Evolutionary conservation across 2,797 vertebrate species (phyloP), one percentile per base, ranked within the genome.

Genomic region (Vireo griseus): DNA sequence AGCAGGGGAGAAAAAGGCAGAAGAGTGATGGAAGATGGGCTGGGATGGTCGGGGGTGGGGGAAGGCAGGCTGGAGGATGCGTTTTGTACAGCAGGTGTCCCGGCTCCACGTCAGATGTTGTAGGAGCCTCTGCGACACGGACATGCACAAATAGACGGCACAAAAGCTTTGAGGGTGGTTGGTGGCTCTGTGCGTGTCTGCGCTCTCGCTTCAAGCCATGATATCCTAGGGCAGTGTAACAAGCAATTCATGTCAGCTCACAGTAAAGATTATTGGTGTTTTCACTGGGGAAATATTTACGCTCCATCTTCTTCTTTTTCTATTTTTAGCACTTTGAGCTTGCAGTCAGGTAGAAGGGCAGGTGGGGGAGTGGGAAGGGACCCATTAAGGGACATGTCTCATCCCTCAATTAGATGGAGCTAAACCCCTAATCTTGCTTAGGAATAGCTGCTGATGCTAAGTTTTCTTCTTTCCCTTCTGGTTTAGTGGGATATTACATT

Each of bases 231-330:
- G 90, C 94, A 77, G 47, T 52, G 74, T 78, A 95, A 91, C 94
- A 95, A 96, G 91, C 93, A 85, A 71, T 94, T 95, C 71, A 9
- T 92, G 92, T 93, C 93, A 88, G 94, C 77, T 95, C 90, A 83
- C 29, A 50, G 93, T 93, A 86, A 95, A 96, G 88, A 95, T 95
- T 94, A 94, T 89, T 75, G 94, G 72, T 91, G 62, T 94, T 97
- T 97, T 97, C 92, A 90, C 90, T 59, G 84, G 83, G 79, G 93
- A 92, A 84, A 89, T 94, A 95, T 91, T 95, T 96, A 83, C 5
- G 52, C 86, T 93, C 84, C 39, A 18, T 96, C 92, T 71, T 96
- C 66, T 91, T 96, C 67, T 91, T 95, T 62, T 92, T 52, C 94
- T 97, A 72, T 87, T 95, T 96, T 93, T 90, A 95, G 82, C 25